A percentile compares a stretch with the other conserved stretches of the same genome.
Evolutionary conservation across 1,140 invertebrate species (phyloP).

Genomic region (Drosophila punjabiensis): DNA sequence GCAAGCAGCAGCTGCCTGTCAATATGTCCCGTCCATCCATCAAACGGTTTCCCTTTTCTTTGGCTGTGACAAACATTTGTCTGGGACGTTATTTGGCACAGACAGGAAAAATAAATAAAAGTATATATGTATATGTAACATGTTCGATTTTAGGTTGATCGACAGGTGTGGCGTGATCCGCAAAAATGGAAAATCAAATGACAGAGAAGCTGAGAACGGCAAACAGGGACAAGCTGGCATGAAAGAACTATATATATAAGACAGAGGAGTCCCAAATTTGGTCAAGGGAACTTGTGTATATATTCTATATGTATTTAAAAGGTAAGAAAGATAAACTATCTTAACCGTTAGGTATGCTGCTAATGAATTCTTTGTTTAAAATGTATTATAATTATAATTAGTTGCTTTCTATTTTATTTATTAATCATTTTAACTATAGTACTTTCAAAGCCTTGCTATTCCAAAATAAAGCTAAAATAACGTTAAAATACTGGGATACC

Average conservation of each 20-base stretch:
- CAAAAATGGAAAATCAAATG: constrained; percentile 9
- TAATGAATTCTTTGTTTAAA: background rate
- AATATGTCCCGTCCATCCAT: constrained; percentile 31
- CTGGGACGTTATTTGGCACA: constrained; percentile 26
- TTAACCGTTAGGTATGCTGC: background rate
- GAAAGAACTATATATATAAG: background rate
- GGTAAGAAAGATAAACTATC: background rate
- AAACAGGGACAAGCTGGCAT: background rate
- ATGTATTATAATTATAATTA: background rate
- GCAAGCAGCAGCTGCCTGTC: constrained; percentile 35
- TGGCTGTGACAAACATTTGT: constrained; percentile 38
- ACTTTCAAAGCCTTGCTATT: background rate
- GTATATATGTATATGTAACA: background rate
- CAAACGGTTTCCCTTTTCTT: constrained; percentile 34
- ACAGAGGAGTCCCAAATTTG: background rate
- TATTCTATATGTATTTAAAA: background rate
- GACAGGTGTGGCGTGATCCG: constrained; percentile 34
- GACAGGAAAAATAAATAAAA: constrained; percentile 8
- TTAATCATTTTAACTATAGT: background rate
- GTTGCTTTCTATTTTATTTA: background rate
- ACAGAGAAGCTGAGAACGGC: background rate
- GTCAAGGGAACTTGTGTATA: constrained; percentile 9
- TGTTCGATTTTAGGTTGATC: constrained; percentile 27
- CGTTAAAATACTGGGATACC: background rate
- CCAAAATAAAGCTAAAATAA: background rate